These are phyloP conservation scores for Taxidea taxus DNA, from an alignment of 2,113 vertebrate species.

Conservation along the genomic window DNA sequence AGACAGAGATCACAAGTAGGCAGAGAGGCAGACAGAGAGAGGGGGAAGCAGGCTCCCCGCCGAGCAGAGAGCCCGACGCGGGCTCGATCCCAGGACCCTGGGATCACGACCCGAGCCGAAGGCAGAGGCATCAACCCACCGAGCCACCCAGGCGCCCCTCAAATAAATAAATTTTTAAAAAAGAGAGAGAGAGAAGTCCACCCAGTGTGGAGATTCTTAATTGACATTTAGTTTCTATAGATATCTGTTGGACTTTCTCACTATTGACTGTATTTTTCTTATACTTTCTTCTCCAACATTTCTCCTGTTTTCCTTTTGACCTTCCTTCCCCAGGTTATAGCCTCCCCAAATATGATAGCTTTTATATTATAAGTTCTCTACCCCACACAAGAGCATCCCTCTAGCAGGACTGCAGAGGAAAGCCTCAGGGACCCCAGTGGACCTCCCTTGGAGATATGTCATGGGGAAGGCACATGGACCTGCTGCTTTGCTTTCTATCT, in stretches of 20 bases:
- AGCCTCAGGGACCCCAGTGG: background rate
- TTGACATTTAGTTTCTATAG: background rate
- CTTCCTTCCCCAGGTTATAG: background rate
- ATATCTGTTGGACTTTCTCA: background rate
- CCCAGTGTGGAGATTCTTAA: background rate
- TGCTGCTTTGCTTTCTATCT: background rate
- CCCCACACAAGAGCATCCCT: background rate
- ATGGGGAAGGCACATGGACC: background rate
- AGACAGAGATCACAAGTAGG: no score
- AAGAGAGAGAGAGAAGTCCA: background rate
- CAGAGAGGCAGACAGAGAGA: no score
- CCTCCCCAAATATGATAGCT: background rate
- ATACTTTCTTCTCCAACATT: background rate
- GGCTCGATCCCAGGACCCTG: no score
- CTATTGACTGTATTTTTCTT: background rate
- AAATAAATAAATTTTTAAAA: background rate
- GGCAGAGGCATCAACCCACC: no score
- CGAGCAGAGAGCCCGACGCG: no score
- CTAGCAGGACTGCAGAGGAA: background rate
- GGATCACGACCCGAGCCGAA: no score
- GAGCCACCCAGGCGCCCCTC: no score
- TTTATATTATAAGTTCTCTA: background rate
- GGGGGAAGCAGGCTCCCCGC: no score
- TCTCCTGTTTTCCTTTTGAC: background rate
- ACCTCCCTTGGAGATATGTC: background rate